Evolutionary conservation across 2,797 vertebrate species (phyloP), one percentile per base, ranked within the genome.

Genomic region (Malurus leucopterus): DNA sequence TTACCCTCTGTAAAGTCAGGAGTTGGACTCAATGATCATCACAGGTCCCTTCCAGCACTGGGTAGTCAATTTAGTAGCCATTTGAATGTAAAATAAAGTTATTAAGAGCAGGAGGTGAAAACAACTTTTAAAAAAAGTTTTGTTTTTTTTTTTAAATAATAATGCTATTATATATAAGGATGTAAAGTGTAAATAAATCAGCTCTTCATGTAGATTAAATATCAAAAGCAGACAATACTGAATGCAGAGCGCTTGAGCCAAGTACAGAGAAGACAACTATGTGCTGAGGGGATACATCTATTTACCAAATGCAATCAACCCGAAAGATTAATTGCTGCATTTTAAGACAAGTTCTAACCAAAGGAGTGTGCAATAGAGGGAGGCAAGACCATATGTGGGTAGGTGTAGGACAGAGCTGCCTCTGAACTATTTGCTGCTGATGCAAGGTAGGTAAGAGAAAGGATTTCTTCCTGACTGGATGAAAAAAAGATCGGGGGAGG

Each of bases 131-230:
- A 21, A 32, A 82, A 78, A 2, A 43, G 46, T 34, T 34, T 34
- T 34, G 32, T 34, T 3, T 2, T 65, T 64, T 1, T 78, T 53
- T 22, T 24, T 32, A 32, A 63, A 82, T 44, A 38, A 20, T n/a
- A 86, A 59, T 9, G 2, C 16, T 74, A 16, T 30, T 75, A 40
- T 8, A 10, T 16, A 13, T 53, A 53, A 77, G 16, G 20, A 29
- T 51, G 55, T 6, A 71, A 64, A 78, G 10, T 16, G 13, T 30
- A 72, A 46, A 71, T 68, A 61, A 17, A 64, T n/a, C 32, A 41
- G 9, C 7, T 64, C 4, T 77, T 61, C 30, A 32, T 13, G 21
- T 19, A 72, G 11, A n/a, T n/a, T 0, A 0, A 62, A 13, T 53
- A 72, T 34, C 40, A 81, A 47, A 38, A 44, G 13, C 26, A 47